Percentiles rank a stretch among this genome's conserved stretches.
Conservation (phyloP, 2,797 vertebrate genomes). For the Lepus oiostolus region DNA sequence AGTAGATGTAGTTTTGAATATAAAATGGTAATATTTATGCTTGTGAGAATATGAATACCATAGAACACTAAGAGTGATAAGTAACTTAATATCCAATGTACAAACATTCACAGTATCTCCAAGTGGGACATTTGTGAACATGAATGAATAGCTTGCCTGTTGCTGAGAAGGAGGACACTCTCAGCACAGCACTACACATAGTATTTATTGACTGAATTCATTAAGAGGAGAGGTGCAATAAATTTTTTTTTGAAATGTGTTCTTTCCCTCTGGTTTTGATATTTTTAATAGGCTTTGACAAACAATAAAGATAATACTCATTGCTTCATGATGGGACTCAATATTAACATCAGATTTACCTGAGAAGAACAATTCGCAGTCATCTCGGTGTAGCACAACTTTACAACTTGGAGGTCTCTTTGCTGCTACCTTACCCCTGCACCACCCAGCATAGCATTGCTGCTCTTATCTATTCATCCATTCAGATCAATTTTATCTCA, state of each 20-base stretch:
- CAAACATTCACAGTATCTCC: conserved; percentile 37
- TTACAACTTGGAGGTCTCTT: neutral
- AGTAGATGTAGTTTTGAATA: neutral
- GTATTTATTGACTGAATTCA: conserved; percentile 38
- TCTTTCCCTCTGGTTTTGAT: conserved; percentile 3
- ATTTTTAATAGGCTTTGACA: conserved; percentile 55
- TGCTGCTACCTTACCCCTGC: neutral
- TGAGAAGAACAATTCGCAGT: neutral
- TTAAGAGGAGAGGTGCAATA: conserved; percentile 35
- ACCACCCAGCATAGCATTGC: neutral
- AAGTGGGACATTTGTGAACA: neutral
- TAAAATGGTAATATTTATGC: neutral
- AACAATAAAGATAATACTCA: conserved; percentile 46
- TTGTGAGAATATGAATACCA: neutral
- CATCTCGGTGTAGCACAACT: neutral
- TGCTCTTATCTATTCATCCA: neutral
- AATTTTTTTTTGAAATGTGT: conserved; percentile 62
- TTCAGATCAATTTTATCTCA: neutral
- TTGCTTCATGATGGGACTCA: neutral
- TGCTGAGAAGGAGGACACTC: neutral
- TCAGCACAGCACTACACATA: conserved; percentile 1
- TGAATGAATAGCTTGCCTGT: conserved; percentile 19
- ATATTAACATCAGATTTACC: neutral
- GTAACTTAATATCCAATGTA: conserved; percentile 28
- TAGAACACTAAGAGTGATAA: neutral